Base-by-base conservation (phyloP, 2,113 vertebrate species). In the Carettochelys insculpta region DNA sequence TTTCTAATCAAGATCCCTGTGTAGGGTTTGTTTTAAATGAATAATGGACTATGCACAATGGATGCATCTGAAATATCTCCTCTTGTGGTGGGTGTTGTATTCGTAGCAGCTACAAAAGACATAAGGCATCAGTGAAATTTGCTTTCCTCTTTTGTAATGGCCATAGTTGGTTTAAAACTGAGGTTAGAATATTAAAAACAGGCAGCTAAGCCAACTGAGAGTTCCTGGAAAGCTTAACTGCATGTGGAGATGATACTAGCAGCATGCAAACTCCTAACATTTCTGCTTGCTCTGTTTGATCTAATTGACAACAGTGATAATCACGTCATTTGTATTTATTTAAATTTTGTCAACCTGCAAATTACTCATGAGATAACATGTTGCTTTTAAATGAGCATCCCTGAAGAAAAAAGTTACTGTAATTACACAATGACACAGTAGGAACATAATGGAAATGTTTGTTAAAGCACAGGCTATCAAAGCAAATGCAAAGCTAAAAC, bases 281-380 rank as follows among this genome's bases (percentile, higher is more conserved):
- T 88, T n/a, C n/a, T 17, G 0, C 48, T 80, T 43, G 16, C 14
- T 91, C 56, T 53, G 24, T 85, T 79, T 45, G 0, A 1, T 90
- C 81, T 86, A 3, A 8, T 61, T 90, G 86, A 65, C 25, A 3
- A 61, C 61, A 43, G 50, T 20, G 7, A 22, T 53, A 82, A 86
- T 41, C 2, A 2, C 38, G 24, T 47, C 10, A 56, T 80, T 87
- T 86, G 16, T 17, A 51, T 22, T n/a, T 41, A 11, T 78, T 95
- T 94, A 91, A 91, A 81, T 53, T 92, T 83, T 51, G 29, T 77
- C 77, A 90, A 50, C 75, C 58, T 31, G 43, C 93, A 82, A 90
- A 87, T 94, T 79, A 88, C 90, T 85, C 89, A 82, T 47, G 29
- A 79, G 73, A 83, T 83, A 81, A 90, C 94, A 91, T 87, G 77